Evolutionary conservation across 2,888 invertebrate species (phyloP).

Genomic region (Mechanitis mazaeus): DNA sequence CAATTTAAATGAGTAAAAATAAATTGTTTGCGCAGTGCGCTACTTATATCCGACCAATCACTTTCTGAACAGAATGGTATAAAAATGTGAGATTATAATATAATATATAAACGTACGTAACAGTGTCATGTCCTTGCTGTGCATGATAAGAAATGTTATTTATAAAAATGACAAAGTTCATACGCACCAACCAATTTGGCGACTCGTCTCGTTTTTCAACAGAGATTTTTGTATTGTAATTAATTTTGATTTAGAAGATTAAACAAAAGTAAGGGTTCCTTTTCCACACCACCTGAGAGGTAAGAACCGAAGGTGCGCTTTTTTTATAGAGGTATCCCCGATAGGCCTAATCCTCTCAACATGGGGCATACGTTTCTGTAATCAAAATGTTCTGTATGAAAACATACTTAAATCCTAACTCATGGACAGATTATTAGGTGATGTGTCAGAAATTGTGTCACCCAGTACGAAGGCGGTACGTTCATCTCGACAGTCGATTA

Average conservation of each 20-base stretch:
- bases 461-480: conserved; percentile 65
- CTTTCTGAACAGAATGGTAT: conserved; percentile 16
- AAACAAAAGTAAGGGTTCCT: conserved; percentile 39
- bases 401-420: background rate
- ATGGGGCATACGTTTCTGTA: conserved; percentile 5
- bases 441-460: conserved; percentile 72
- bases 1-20: conserved; percentile 17
- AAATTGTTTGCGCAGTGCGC: conserved; percentile 20
- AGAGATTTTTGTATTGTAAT: too few relatives aligned
- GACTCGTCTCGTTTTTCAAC: conserved; percentile 10
- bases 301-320: conserved; percentile 70
- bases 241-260: background rate
- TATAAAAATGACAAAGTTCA: conserved; percentile 46
- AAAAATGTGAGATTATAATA: conserved; percentile 28
- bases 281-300: conserved; percentile 74
- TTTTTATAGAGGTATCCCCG: conserved; percentile 75
- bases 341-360: conserved; percentile 69
- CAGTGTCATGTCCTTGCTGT: conserved; percentile 57
- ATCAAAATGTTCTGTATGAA: conserved; percentile 1
- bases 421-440: conserved; percentile 53
- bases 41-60: conserved; percentile 16
- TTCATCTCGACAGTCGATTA: conserved; percentile 46
- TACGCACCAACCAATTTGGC: conserved; percentile 11
- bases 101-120: conserved; percentile 39
- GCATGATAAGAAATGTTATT: conserved; percentile 56